A percentile compares a stretch with the other conserved stretches of the same genome.
phyloP scores from a whole-genome alignment of 2,797 vertebrate species.

The Periparus ater region DNA sequence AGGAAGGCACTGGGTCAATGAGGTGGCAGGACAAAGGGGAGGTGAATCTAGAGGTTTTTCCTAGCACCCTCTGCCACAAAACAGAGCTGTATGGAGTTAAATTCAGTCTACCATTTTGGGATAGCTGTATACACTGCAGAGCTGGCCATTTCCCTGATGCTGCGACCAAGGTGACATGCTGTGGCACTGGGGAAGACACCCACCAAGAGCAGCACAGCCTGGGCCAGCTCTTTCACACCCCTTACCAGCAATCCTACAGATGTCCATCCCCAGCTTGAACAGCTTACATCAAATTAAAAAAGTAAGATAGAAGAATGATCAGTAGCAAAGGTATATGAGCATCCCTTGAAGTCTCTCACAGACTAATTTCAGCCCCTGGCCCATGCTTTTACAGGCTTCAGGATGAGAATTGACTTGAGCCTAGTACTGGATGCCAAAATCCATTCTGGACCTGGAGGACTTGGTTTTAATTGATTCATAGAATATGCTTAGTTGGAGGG shows the following conservation, averaged over 20 bases:
- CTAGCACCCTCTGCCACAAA: neutral
- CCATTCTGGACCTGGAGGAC: neutral
- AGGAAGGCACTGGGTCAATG: fast-evolving
- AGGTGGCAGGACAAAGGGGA: neutral
- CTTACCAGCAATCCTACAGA: neutral
- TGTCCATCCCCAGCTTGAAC: neutral
- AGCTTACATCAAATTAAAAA: neutral
- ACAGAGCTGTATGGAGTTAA: neutral
- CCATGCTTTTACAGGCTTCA: neutral
- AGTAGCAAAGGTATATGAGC: neutral
- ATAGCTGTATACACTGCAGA: neutral
- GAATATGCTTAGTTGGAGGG: neutral
- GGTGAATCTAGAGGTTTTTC: neutral
- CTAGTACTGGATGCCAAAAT: neutral
- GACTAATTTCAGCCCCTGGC: neutral
- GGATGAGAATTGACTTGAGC: neutral
- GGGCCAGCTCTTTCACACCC: neutral
- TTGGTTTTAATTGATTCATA: neutral
- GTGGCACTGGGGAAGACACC: neutral
- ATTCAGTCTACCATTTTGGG: neutral
- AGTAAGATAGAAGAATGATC: neutral
- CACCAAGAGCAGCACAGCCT: neutral
- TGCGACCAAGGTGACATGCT: neutral
- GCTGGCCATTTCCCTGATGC: neutral
- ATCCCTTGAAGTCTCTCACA: neutral